Evolutionary conservation across 37 sponge, comb jelly and placozoan genomes (phyloP), one percentile per base, ranked within the genome.

Genomic region (Chondrilla cf. caribensis): DNA sequence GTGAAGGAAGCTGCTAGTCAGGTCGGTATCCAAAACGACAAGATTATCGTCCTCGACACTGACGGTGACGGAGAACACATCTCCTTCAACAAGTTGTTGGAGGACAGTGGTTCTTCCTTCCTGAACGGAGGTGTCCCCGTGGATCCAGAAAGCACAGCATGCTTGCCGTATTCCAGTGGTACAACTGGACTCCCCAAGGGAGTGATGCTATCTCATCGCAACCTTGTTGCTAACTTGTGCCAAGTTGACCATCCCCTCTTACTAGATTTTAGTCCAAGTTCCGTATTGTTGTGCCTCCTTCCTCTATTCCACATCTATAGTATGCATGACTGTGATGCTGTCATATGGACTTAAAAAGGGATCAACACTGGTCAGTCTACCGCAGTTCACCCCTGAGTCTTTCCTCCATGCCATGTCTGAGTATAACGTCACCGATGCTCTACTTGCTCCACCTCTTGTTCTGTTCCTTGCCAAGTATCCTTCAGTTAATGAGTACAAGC

Each of bases 161-260:
- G 86, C 21, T 70, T 96, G 25, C 94, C 94, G 42, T 96, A 90
- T 79, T 90, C 90, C 68, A 96, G 96, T 77, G 96, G 96, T 0
- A 96, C 96, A 7, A 96, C 93, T 38, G 96, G 96, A n/a, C 85
- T 95, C 22, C 86, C 93, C 36, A 95, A 95, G 65, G 96, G 93
- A n/a, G 96, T 95, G 44, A 90, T 92, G 93, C 64, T 95, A 26
- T 84, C 93, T 18, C 90, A 95, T 70, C 36, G 72, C 54, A 94
- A 89, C 65, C 54, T 91, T 21, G 76, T 86, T n/a, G 58, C 93
- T 18, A 91, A 91, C 38, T 21, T 84, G 2, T 36, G 18, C 43
- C 92, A 91, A 58, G n/a, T 87, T 17, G 57, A 75, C 35, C 86
- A 87, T 51, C 82, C 85, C 1, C 64, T 85, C 54, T 28, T 81